Conservation (phyloP, 2,113 vertebrate genomes). For the Phalacrocorax pelagicus region DNA sequence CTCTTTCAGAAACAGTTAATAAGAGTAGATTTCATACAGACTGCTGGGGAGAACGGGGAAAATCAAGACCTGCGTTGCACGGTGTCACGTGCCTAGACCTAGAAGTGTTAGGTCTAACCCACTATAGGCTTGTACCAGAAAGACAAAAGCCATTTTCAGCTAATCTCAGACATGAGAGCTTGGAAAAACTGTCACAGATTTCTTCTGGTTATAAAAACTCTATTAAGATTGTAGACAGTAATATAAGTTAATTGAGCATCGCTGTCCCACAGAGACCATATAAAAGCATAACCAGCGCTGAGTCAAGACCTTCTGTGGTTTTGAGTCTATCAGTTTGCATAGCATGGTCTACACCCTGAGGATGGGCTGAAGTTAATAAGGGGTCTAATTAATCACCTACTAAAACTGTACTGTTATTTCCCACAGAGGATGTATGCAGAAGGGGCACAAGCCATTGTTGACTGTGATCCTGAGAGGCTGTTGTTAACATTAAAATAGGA, state of each 20-base stretch:
- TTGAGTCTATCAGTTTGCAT: not conserved
- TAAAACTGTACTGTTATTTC: not conserved
- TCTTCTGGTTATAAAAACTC: not conserved
- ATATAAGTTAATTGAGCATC: constrained; percentile 17
- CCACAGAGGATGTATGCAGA: not conserved
- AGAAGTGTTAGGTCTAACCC: not conserved
- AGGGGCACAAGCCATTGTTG: not conserved
- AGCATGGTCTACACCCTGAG: not conserved
- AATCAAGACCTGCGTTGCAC: not conserved
- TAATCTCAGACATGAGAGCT: not conserved
- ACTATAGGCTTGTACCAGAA: not conserved
- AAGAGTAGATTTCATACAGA: not conserved
- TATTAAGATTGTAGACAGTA: not conserved
- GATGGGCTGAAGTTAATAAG: not conserved
- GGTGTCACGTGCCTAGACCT: not conserved
- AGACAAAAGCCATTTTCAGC: not conserved
- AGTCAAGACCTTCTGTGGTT: not conserved
- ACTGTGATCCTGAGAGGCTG: not conserved
- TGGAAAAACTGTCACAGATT: not conserved
- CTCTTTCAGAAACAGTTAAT: not conserved
- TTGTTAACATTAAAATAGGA: not conserved
- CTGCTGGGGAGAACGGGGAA: not conserved
- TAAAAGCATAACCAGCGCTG: not conserved
- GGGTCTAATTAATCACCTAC: not conserved
- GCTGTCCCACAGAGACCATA: not conserved